phyloP scores from a whole-genome alignment of 2,888 invertebrate species.

The Mythimna impura region DNA sequence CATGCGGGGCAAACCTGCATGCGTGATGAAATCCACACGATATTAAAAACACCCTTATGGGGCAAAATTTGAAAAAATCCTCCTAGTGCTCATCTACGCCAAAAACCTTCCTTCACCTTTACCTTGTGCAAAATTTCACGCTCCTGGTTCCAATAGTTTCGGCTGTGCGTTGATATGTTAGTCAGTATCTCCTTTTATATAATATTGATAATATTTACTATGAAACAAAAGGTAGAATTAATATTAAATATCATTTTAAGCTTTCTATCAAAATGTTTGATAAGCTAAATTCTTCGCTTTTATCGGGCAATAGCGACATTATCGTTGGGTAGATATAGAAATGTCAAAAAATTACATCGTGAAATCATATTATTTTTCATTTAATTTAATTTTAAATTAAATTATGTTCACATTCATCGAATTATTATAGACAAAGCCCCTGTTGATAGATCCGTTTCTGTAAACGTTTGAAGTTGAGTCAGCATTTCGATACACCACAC shows the following conservation, averaged over 20 bases:
- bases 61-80: too few relatives aligned
- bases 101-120: too few relatives aligned
- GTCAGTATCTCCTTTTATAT: too few relatives aligned
- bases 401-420: not conserved
- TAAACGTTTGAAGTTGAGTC: slow-evolving; percentile 22
- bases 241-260: not conserved
- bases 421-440: not conserved
- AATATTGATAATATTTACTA: not conserved
- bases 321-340: not conserved
- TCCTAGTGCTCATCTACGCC: too few relatives aligned
- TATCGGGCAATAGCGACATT: not conserved
- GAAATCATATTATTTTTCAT: too few relatives aligned
- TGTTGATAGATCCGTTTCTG: not conserved
- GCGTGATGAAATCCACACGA: too few relatives aligned
- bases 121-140: too few relatives aligned
- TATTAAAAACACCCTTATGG: too few relatives aligned
- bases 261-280: not conserved
- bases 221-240: not conserved
- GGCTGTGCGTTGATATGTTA: too few relatives aligned
- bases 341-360: not conserved
- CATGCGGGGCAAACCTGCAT: too few relatives aligned
- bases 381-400: not conserved
- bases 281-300: not conserved
- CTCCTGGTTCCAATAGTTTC: too few relatives aligned
- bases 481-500: slow-evolving; percentile 46